Evolutionary conservation across 2,888 invertebrate species (phyloP), one percentile per base, ranked within the genome.

Genomic region (Cetonia aurata): DNA sequence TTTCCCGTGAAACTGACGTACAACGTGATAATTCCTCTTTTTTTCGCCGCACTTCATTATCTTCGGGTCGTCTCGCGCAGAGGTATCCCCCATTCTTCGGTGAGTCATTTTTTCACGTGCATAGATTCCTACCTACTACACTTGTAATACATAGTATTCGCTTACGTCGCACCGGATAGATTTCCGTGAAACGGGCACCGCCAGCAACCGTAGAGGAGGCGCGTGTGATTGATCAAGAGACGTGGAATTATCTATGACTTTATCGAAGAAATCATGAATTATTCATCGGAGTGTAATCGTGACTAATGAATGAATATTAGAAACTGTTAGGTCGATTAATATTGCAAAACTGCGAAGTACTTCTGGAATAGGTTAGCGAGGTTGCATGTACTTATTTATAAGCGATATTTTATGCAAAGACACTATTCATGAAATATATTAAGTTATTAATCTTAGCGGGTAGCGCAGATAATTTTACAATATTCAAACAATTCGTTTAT

Each of bases 1-100:
- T 62, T 65, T 65, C 50, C 10, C 33, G 33, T n/a, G 62, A 65
- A 65, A 65, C 62, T 65, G 62, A 65, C 41, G 62, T 65, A 48
- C 42, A 17, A 37, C 12, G 6, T 12, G 60, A 46, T 25, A 44
- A 60, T 46, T 50, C 62, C 37, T 17, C 15, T 62, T 48, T 50
- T 33, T 33, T 37, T 48, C n/a, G 60, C 33, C 19, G 33, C 6
- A 17, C 17, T 62, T 62, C 50, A 50, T 62, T 62, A 46, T 62
- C 12, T 50, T 50, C 46, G 31, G 13, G 46, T 17, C 17, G 37
- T 65, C 62, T 65, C 12, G 37, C 25, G 44, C 48, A 50, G 9
- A 65, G 62, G 17, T 48, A 62, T 33, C 50, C 37, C 62, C 50
- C 50, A 19, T 50, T 33, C 41, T n/a, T 8, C 17, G 17, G 41